Evolutionary conservation across 2,888 invertebrate genomes (phyloP), one percentile per base, ranked within the genome.

Genomic region (Lasiommata megera): DNA sequence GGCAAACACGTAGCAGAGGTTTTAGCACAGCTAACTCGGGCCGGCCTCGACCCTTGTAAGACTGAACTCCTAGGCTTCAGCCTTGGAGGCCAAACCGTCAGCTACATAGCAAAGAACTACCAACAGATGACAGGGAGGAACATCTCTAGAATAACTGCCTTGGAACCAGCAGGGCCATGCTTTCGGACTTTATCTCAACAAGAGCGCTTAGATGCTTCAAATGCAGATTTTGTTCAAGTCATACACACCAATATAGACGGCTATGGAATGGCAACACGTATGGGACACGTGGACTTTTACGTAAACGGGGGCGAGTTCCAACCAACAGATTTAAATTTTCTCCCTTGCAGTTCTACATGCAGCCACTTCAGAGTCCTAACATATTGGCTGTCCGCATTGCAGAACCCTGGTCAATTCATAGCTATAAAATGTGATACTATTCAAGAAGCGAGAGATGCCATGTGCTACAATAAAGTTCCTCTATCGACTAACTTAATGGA

Each of bases 231-330:
- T 37, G 88, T 90, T 0, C 81, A 85, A 66, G 88, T 89, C 0
- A 66, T 90, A 5, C 89, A 90, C 52, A 88, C 88, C 0, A 90
- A 89, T 53, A 87, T 89, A n/a, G 90, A 90, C 47, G 89, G 83
- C 0, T 89, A 77, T 16, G 90, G 90, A 0, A 89, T 90, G 88
- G 87, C 88, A 0, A 65, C 77, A 0, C 73, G 68, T 0, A 87
- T 89, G 88, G 90, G 90, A 0, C 89, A 90, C 54, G 79, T 89
- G 0, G 88, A 90, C 54, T 76, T 87, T 17, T 90, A 87, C 60
- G 72, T 89, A 0, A 90, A 90, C 40, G 90, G 90, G 0, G 90
- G 89, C 0, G 90, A 90, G 59, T 89, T 73, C 64, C 89, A 90
- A 62, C 88, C 89, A 0, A 77, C 86, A 0, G 85, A 88, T 34